Evolutionary conservation across 2,113 vertebrate genomes (phyloP), one percentile per base, ranked within the genome.

Genomic region (Todiramphus chloris): DNA sequence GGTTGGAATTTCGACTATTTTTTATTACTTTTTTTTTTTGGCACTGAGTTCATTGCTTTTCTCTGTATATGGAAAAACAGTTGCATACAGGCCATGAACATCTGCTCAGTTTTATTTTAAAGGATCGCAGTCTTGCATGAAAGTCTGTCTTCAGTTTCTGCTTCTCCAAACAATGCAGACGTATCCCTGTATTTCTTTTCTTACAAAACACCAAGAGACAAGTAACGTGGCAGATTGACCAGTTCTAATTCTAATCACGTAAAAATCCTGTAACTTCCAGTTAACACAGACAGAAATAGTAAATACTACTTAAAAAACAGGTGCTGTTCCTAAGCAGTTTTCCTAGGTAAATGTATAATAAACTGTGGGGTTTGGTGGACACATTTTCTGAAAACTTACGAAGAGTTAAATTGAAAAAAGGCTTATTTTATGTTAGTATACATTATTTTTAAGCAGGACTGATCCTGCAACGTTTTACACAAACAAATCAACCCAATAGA

Each of bases 11-110:
- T 75, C 2, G 1, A 83, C 23, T 91, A 44, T 86, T 92, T 76
- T 81, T 83, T 74, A 87, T 69, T 83, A 48, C 44, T 89, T 51
- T 62, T 46, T 73, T 84, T 93, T 76, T 78, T 64, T 91, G 75
- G 44, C 72, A 58, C 43, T 0, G 18, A 91, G 53, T 84, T 70
- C 37, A 0, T 73, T 82, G 84, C 76, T 28, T 95, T 89, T 76
- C 55, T 83, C 69, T 86, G 73, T 85, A 68, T 70, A 84, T 5
- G 13, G 72, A 73, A 92, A 89, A 95, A 90, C 59, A 97, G 35
- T 83, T 82, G 89, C 56, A 41, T 59, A 30, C 75, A 77, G 92
- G 83, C 89, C 79, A 94, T 5, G 51, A 89, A 92, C 93, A 85
- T 91, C 89, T 95, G 94, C 53, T 75, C 2, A 0, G 8, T 28